A percentile compares a stretch with the other conserved stretches of the same genome.
phyloP scores from a whole-genome alignment of 30 jellyfish, hydroid and myxozoan species.

The Aurelia coerulea region DNA sequence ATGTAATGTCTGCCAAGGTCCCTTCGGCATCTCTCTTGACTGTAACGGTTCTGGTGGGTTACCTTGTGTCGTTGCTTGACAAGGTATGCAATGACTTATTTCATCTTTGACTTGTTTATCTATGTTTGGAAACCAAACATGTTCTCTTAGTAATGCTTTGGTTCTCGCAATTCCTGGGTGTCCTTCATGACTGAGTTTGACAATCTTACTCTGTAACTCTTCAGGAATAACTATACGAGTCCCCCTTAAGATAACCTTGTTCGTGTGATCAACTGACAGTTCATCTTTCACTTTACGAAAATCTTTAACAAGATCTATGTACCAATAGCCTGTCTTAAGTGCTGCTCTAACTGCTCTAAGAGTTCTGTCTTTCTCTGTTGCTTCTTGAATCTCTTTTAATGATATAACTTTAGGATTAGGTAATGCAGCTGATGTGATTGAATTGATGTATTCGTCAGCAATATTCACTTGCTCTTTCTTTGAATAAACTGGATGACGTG shows the following conservation, averaged over 20 bases:
- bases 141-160: constrained; percentile 19
- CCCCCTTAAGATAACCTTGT: constrained; percentile 12
- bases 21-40: constrained; percentile 8
- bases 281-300: constrained; percentile 4
- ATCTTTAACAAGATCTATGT: not conserved
- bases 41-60: constrained; percentile 42
- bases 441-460: constrained; percentile 35
- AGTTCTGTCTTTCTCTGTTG: constrained; percentile 14
- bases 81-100: constrained; percentile 37
- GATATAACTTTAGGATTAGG: constrained; percentile 42
- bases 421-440: not conserved
- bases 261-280: constrained; percentile 12
- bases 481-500: constrained; percentile 41
- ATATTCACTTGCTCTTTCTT: not conserved
- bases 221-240: constrained; percentile 46
- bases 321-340: too few species aligned
- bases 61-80: constrained; percentile 42
- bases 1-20: constrained; percentile 45
- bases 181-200: constrained; percentile 43
- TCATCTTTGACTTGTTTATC: constrained; percentile 12
- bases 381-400: constrained; percentile 20
- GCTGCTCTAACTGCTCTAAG: too few species aligned
- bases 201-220: constrained; percentile 18
- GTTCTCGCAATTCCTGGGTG: constrained; percentile 59
- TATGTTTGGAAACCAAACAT: constrained; percentile 56